These are phyloP conservation scores for Lepilemur ruficaudatus DNA, from an alignment of 2,797 vertebrate species.

Conservation along the genomic window DNA sequence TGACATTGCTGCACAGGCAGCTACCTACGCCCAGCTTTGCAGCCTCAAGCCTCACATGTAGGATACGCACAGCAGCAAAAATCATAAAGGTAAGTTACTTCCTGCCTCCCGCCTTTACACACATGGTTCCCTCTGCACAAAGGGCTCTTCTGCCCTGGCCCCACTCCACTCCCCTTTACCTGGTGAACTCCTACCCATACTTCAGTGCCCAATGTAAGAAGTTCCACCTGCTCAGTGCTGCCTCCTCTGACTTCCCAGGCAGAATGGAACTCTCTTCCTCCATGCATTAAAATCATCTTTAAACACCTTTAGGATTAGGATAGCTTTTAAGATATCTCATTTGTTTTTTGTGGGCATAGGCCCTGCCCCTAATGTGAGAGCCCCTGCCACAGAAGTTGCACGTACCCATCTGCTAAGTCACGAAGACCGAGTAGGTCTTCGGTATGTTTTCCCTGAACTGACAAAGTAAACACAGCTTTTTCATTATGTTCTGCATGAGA, in stretches of 20 bases:
- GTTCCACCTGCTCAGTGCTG: not conserved
- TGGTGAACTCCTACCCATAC: not conserved
- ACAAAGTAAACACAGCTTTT: not conserved
- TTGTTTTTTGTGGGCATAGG: not conserved
- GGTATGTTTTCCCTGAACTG: not conserved
- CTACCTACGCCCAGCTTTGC: not conserved
- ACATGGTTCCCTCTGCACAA: not conserved
- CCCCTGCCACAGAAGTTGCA: not conserved
- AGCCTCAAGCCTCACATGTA: not conserved
- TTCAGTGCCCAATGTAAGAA: not conserved
- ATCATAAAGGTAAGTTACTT: not conserved
- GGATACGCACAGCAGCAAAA: not conserved
- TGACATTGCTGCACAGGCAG: not conserved
- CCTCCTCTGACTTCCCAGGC: not conserved
- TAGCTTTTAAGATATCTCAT: not conserved
- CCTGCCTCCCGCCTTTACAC: not conserved
- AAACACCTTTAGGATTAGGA: not conserved
- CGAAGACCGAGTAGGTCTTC: not conserved
- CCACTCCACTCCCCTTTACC: not conserved
- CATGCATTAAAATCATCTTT: not conserved
- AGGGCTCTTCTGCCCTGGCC: not conserved
- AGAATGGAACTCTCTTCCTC: not conserved
- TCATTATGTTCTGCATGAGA: not conserved
- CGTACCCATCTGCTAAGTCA: not conserved
- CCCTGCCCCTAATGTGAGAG: not conserved